Evolutionary conservation across 1,140 invertebrate genomes (phyloP).

Genomic region (Bicyclus anynana): DNA sequence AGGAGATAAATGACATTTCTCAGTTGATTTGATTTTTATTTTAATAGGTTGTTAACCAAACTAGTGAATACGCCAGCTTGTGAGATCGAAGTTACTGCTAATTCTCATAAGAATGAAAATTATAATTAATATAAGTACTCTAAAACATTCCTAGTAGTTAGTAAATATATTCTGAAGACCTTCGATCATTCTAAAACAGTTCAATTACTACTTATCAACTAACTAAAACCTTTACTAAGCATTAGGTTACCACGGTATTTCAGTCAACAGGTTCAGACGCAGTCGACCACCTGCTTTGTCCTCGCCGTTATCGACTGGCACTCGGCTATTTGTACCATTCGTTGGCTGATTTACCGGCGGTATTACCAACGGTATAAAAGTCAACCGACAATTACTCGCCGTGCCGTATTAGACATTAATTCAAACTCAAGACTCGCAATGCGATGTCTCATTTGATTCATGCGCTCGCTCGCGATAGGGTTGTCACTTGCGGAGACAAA

Average conservation of each 20-base stretch:
- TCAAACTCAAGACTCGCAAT: not conserved
- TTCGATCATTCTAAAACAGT: no score
- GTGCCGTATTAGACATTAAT: conserved; percentile 4
- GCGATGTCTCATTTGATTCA: conserved; percentile 3
- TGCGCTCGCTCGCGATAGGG: not conserved
- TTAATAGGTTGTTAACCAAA: no score
- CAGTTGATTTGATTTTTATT: no score
- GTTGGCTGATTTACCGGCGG: not conserved
- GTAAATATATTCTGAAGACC: no score
- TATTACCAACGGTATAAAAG: not conserved
- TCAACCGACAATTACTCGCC: conserved; percentile 1
- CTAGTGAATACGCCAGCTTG: no score
- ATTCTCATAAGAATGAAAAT: no score
- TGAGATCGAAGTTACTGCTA: no score
- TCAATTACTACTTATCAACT: not conserved
- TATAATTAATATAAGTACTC: no score
- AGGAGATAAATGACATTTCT: no score
- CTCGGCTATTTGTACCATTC: not conserved
- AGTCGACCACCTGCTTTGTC: not conserved
- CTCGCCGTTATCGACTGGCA: not conserved
- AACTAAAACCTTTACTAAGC: not conserved
- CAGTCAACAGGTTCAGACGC: not conserved
- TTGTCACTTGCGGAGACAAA: not conserved
- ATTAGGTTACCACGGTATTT: not conserved
- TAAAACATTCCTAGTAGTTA: no score